phyloP scores from a whole-genome alignment of 2,113 vertebrate genomes.

The Neogale vison region DNA sequence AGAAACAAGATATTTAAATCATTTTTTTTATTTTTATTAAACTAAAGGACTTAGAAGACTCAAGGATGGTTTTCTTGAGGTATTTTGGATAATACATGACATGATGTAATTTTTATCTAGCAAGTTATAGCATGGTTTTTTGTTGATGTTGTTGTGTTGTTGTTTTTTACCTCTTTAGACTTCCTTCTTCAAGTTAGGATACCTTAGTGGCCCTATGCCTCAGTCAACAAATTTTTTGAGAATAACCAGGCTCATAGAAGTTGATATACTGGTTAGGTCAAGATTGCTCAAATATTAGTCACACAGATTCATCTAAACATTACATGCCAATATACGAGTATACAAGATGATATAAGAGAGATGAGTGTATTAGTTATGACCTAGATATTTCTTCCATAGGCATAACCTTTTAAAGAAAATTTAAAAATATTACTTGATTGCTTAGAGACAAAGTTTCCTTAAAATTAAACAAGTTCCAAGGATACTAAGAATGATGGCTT shows the following conservation, averaged over 20 bases:
- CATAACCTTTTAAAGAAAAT: not conserved
- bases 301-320: not conserved
- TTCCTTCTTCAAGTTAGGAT: not conserved
- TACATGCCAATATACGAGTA: not conserved
- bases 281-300: not conserved
- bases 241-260: not conserved
- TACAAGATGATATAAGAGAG: not conserved
- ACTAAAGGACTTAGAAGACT: not conserved
- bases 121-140: not conserved
- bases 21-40: not conserved
- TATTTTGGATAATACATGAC: not conserved
- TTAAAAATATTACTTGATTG: slow-evolving; percentile 1
- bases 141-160: too few relatives aligned
- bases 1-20: not conserved
- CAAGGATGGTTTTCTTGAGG: not conserved
- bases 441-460: not conserved
- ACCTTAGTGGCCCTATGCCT: not conserved
- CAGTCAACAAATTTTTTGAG: not conserved
- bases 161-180: too few relatives aligned
- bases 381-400: not conserved
- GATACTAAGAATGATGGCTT: not conserved
- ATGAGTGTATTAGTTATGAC: not conserved
- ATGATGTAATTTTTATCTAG: not conserved
- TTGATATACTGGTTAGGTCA: not conserved
- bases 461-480: slow-evolving; percentile 19